These are phyloP conservation scores for Pseudomugil tenellus DNA, from an alignment of 2,797 vertebrate genomes.

Conservation along the genomic window DNA sequence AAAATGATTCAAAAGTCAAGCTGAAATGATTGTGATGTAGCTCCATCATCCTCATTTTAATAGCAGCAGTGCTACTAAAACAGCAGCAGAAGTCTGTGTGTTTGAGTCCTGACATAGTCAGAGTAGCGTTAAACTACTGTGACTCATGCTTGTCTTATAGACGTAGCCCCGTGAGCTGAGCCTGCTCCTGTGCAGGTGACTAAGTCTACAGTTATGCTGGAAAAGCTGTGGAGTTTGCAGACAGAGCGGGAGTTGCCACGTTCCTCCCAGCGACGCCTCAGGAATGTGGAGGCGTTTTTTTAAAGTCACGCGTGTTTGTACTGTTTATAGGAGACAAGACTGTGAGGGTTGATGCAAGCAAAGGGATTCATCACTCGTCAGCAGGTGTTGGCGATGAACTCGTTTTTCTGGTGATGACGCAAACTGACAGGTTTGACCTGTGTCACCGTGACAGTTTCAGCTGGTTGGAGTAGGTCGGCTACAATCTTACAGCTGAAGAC, in stretches of 20 bases:
- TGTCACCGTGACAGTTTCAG: slow-evolving; percentile 23
- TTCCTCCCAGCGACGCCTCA: slow-evolving; percentile 58
- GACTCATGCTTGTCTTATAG: slow-evolving; percentile 56
- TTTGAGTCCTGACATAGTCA: slow-evolving; percentile 25
- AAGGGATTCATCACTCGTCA: slow-evolving; percentile 3
- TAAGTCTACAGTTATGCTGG: slow-evolving; percentile 70
- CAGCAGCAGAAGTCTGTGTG: slow-evolving; percentile 9
- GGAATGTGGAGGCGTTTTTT: slow-evolving; percentile 71
- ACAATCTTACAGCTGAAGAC: background rate
- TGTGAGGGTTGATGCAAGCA: background rate
- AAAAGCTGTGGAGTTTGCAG: slow-evolving; percentile 65
- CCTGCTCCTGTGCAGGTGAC: slow-evolving; percentile 64
- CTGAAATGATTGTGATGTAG: background rate
- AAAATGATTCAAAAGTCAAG: too few species aligned
- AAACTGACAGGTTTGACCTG: background rate
- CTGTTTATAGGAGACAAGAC: slow-evolving; percentile 8
- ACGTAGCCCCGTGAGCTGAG: slow-evolving; percentile 43
- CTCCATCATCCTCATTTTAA: slow-evolving; percentile 30
- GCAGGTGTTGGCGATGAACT: slow-evolving; percentile 4
- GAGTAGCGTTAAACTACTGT: slow-evolving; percentile 22
- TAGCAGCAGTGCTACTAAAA: slow-evolving; percentile 29
- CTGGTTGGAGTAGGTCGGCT: background rate
- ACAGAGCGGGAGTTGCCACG: slow-evolving; percentile 55
- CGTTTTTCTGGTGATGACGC: background rate
- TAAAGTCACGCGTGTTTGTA: slow-evolving; percentile 32